Conservation (phyloP, 2,113 vertebrate species). For the Rhabdornis inornatus region DNA sequence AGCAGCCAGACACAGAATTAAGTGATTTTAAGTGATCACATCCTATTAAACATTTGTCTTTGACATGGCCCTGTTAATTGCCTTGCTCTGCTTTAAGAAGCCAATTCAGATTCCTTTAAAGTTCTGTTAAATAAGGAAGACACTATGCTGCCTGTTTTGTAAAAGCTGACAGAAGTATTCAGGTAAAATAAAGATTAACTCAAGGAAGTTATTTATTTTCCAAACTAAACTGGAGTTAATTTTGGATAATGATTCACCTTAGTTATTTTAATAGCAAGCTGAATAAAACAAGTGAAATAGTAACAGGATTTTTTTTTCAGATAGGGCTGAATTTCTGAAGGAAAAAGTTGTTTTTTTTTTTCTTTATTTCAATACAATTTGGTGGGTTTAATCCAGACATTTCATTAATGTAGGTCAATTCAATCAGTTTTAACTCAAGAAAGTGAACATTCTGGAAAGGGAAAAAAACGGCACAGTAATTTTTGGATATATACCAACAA, state of each 20-base stretch:
- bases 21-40: background rate
- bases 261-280: background rate
- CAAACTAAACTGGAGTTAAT: background rate
- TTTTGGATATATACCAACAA: background rate
- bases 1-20: constrained; percentile 19
- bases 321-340: background rate
- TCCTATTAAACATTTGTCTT: constrained; percentile 26
- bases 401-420: background rate
- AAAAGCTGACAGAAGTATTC: background rate
- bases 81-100: constrained; percentile 22
- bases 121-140: background rate
- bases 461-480: background rate
- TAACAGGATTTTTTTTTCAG: background rate
- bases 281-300: background rate
- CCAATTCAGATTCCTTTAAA: background rate
- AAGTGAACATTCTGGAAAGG: background rate
- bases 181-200: constrained; percentile 4
- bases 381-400: background rate
- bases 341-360: background rate
- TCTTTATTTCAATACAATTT: background rate
- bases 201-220: background rate
- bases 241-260: background rate
- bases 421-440: background rate
- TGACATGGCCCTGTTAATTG: background rate
- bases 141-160: background rate